Conservation (phyloP, 2,797 vertebrate species). For the Sebastes reedi region DNA sequence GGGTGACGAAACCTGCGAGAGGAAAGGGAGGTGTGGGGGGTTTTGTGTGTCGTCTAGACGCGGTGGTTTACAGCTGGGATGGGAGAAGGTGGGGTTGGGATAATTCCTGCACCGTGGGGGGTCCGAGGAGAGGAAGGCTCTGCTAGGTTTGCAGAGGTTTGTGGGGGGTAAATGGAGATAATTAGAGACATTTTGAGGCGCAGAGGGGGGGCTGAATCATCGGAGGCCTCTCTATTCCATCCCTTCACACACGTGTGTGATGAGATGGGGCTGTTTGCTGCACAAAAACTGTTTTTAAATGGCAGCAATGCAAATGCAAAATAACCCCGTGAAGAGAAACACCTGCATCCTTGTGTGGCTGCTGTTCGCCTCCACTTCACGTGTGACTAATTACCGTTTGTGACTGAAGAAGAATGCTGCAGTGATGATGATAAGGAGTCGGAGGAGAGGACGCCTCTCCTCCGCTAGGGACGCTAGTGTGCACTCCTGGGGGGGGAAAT, state of each 20-base stretch:
- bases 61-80: not conserved
- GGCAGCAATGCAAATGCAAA: conserved; percentile 39
- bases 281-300: conserved; percentile 5
- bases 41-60: conserved; percentile 28
- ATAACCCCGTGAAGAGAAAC: conserved; percentile 32
- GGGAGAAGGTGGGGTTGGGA: conserved; percentile 8
- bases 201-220: conserved; percentile 40
- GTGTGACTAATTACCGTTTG: conserved; percentile 47
- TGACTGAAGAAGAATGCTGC: conserved; percentile 39
- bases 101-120: conserved; percentile 29
- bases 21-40: too few species aligned
- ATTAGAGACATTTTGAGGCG: conserved; percentile 54
- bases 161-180: conserved; percentile 63
- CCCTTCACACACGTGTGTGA: not conserved
- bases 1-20: conserved; percentile 33
- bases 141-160: conserved; percentile 21
- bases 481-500: not conserved
- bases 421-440: conserved; percentile 24
- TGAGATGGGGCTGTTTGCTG: not conserved
- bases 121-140: not conserved
- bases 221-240: not conserved
- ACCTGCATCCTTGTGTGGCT: conserved; percentile 52
- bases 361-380: conserved; percentile 5
- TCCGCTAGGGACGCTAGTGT: conserved; percentile 27
- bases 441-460: not conserved